These are phyloP conservation scores for Vireo griseus DNA, from an alignment of 2,797 vertebrate species.

Conservation along the genomic window DNA sequence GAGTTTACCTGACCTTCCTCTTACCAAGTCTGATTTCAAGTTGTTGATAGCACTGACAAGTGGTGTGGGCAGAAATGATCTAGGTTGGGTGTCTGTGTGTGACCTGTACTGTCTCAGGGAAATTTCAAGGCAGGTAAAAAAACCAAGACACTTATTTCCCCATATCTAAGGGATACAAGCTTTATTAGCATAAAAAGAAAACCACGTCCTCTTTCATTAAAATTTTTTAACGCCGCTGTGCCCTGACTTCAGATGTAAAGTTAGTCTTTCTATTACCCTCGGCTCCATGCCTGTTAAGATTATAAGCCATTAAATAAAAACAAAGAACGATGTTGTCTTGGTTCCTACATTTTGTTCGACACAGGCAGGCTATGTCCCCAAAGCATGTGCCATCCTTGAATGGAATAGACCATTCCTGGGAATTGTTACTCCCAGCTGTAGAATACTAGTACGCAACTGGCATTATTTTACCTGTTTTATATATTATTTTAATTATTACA, in stretches of 20 bases:
- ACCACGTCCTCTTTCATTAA: not conserved
- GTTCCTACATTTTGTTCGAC: not conserved
- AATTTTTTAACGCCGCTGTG: not conserved
- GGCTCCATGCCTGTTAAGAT: not conserved
- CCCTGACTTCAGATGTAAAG: not conserved
- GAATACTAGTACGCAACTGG: not conserved
- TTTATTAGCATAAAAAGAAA: not conserved
- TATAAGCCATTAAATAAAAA: not conserved
- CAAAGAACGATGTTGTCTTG: rapidly evolving
- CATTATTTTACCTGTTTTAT: not conserved
- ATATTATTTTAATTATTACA: not conserved
- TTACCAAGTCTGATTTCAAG: not conserved
- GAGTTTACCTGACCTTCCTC: not conserved
- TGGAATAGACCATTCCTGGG: not conserved
- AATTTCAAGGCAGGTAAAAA: not conserved
- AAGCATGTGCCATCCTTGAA: not conserved
- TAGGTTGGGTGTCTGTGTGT: rapidly evolving
- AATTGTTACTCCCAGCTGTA: not conserved
- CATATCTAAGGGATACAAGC: not conserved
- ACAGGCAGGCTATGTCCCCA: rapidly evolving
- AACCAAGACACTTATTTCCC: not conserved
- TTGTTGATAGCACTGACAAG: not conserved
- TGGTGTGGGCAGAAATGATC: not conserved
- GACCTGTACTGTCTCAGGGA: not conserved
- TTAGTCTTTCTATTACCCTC: not conserved